phyloP scores from a whole-genome alignment of 2,797 vertebrate genomes.

The Telmatherina bonti region DNA sequence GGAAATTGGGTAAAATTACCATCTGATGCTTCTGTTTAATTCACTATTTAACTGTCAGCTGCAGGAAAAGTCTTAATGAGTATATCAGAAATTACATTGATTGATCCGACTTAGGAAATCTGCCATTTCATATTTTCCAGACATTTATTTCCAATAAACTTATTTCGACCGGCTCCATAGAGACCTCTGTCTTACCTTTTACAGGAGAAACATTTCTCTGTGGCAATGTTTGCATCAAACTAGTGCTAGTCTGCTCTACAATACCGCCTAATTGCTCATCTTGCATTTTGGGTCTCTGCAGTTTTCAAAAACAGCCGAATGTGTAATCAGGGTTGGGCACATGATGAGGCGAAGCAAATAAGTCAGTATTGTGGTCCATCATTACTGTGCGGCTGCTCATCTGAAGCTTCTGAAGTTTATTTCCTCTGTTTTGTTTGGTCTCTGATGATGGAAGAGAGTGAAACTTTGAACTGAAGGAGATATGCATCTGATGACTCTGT shows the following conservation, averaged over 20 bases:
- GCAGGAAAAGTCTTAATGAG: conserved; percentile 77
- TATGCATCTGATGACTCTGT: conserved; percentile 50
- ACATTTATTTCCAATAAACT: too few species aligned
- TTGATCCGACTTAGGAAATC: conserved; percentile 68
- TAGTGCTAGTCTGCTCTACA: conserved; percentile 33
- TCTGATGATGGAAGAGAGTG: conserved; percentile 47
- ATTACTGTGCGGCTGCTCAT: conserved; percentile 38
- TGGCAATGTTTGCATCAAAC: conserved; percentile 9
- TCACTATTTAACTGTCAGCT: conserved; percentile 65
- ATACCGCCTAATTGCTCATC: conserved; percentile 73
- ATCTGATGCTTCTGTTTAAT: conserved; percentile 58
- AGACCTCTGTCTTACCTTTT: neutral
- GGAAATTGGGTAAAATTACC: conserved; percentile 68
- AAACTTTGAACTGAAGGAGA: conserved; percentile 51
- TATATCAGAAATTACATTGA: conserved; percentile 78
- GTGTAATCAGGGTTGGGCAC: conserved; percentile 57
- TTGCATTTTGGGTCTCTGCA: conserved; percentile 57
- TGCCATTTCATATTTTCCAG: neutral
- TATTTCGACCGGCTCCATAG: neutral
- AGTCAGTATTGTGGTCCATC: conserved; percentile 38
- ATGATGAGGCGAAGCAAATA: conserved; percentile 44
- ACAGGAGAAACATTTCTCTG: conserved; percentile 6
- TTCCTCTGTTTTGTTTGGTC: conserved; percentile 37
- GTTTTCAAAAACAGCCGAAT: conserved; percentile 51
- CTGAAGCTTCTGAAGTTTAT: conserved; percentile 34